Conservation (phyloP, 2,113 vertebrate species). For the Raja brachyura region DNA sequence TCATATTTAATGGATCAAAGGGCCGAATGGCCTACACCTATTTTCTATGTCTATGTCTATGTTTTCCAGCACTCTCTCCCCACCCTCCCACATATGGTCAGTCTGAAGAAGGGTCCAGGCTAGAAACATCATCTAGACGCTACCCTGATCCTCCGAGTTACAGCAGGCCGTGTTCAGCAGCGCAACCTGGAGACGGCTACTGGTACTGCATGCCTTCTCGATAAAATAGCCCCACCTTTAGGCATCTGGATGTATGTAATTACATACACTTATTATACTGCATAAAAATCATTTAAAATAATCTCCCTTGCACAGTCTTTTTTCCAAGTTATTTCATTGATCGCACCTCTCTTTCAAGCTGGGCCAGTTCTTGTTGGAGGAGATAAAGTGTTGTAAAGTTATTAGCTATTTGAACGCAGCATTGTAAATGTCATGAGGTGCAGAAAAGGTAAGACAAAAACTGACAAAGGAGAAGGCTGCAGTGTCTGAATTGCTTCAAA, state of each 20-base stretch:
- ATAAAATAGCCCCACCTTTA: not conserved
- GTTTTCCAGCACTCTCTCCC: too few species aligned
- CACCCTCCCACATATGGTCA: too few species aligned
- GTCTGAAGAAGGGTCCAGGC: too few species aligned
- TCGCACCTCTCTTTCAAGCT: not conserved
- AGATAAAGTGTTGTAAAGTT: not conserved
- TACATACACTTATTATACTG: too few species aligned
- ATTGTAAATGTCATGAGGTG: not conserved
- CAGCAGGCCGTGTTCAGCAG: not conserved
- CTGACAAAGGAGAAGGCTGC: not conserved
- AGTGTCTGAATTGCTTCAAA: not conserved
- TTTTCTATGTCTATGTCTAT: too few species aligned
- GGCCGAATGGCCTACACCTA: too few species aligned
- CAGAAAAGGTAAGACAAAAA: not conserved
- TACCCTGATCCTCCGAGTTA: too few species aligned
- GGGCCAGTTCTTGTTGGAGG: not conserved
- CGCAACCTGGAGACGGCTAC: not conserved
- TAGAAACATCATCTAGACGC: too few species aligned
- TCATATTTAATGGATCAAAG: too few species aligned
- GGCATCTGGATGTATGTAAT: not conserved
- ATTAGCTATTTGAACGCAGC: too few species aligned
- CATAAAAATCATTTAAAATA: not conserved
- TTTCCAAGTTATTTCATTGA: not conserved
- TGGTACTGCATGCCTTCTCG: not conserved
- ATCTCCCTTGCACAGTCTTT: not conserved